These are phyloP conservation scores for Exephanes ischioxanthus DNA, from an alignment of 2,888 invertebrate genomes.

Conservation along the genomic window DNA sequence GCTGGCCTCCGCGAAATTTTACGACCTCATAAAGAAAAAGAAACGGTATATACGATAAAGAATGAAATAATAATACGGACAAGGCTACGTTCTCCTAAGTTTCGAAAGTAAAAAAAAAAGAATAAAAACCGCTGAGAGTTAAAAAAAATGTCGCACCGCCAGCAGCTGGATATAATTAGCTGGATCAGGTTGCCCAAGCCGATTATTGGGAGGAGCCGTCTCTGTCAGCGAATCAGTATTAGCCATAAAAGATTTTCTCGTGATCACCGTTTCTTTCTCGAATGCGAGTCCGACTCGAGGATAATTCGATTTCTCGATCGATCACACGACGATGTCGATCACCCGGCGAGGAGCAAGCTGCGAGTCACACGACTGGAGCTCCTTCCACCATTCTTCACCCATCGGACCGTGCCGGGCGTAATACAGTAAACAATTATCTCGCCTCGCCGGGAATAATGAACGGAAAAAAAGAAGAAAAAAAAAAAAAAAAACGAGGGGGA, in stretches of 20 bases:
- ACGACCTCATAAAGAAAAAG: conserved; percentile 28
- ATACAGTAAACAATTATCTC: conserved; percentile 22
- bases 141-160: not conserved
- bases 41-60: conserved; percentile 7
- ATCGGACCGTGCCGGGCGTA: not conserved
- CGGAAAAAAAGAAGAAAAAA: conserved; percentile 5
- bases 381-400: not conserved
- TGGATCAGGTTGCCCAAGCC: not conserved
- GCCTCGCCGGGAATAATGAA: conserved; percentile 25
- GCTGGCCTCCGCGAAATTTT: conserved; percentile 16
- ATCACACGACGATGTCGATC: not conserved
- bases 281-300: not conserved
- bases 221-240: not conserved
- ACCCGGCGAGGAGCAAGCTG: not conserved
- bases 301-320: conserved; percentile 28
- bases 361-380: not conserved
- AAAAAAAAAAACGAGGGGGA: not conserved
- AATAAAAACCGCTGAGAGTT: not conserved
- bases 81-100: not conserved
- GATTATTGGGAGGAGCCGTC: not conserved
- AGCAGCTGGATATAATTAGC: not conserved
- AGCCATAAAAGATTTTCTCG: not conserved
- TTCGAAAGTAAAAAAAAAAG: not conserved
- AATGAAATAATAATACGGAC: conserved; percentile 14
- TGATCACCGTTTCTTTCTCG: not conserved